phyloP scores from a whole-genome alignment of 2,113 vertebrate genomes.

The Ornithorhynchus anatinus region DNA sequence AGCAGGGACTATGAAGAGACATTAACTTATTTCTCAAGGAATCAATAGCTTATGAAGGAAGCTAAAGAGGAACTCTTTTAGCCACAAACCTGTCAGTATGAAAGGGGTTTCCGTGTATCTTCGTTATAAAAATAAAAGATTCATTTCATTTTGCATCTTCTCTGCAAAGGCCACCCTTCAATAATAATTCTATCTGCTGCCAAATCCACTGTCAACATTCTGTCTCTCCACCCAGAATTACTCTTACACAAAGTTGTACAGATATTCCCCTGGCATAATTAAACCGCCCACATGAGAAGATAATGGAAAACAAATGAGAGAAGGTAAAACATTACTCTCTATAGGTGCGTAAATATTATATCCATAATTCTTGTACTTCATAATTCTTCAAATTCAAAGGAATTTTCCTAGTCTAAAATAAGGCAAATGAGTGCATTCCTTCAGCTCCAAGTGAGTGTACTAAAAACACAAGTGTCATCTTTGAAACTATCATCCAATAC shows the following conservation, averaged over 20 bases:
- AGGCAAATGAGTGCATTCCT: background rate
- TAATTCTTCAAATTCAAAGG: constrained; percentile 21
- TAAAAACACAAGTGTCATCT: background rate
- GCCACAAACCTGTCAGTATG: too few relatives aligned
- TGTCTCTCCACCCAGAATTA: constrained; percentile 10
- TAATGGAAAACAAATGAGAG: constrained; percentile 20
- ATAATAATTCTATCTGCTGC: constrained; percentile 29
- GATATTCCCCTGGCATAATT: background rate
- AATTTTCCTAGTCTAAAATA: background rate
- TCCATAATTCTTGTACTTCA: background rate
- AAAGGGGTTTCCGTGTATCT: too few relatives aligned
- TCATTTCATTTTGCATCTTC: too few relatives aligned
- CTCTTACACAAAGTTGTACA: constrained; percentile 26
- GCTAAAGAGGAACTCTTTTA: too few relatives aligned
- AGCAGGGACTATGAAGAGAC: too few relatives aligned
- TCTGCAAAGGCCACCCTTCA: too few relatives aligned
- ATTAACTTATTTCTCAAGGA: too few relatives aligned
- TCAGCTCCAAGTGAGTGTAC: background rate
- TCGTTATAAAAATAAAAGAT: too few relatives aligned
- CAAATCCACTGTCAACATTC: constrained; percentile 7
- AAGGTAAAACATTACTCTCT: constrained; percentile 22
- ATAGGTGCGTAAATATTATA: background rate
- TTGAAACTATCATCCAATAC: background rate
- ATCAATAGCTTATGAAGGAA: too few relatives aligned
- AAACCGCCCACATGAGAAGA: constrained; percentile 26